Percentiles rank a stretch among this genome's conserved stretches.
These are phyloP conservation scores for Campoplex capitator DNA, from an alignment of 2,888 invertebrate genomes.

Conservation along the genomic window DNA sequence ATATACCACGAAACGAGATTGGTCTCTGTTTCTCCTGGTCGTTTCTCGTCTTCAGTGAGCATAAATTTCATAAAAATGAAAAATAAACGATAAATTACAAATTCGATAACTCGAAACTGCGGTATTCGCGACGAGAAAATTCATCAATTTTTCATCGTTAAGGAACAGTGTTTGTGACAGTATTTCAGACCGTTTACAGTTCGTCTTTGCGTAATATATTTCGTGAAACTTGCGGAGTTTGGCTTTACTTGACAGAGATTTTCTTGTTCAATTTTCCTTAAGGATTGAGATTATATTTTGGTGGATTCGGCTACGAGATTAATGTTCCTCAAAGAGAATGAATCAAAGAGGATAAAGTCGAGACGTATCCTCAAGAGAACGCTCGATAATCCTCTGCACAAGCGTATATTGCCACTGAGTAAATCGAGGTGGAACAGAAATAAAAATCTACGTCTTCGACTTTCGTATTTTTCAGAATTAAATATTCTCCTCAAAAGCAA, in stretches of 20 bases:
- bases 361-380: background rate
- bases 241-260: background rate
- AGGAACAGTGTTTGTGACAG: background rate
- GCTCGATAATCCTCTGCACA: background rate
- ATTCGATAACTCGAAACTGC: background rate
- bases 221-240: background rate
- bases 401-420: background rate
- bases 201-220: background rate
- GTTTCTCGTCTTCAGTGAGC: too few relatives aligned
- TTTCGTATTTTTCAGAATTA: background rate
- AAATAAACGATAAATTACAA: background rate
- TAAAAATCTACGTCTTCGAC: background rate
- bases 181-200: background rate
- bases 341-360: constrained; percentile 31
- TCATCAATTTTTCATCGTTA: background rate
- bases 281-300: background rate
- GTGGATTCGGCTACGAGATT: constrained; percentile 1
- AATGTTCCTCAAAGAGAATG: constrained; percentile 31
- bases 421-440: background rate
- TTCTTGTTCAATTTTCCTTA: background rate
- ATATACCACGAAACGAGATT: too few relatives aligned
- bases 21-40: too few relatives aligned
- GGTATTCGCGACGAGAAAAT: background rate
- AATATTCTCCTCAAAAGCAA: background rate
- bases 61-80: too few relatives aligned